Conservation (phyloP, 2,797 vertebrate genomes). For the Eulemur rubriventer region DNA sequence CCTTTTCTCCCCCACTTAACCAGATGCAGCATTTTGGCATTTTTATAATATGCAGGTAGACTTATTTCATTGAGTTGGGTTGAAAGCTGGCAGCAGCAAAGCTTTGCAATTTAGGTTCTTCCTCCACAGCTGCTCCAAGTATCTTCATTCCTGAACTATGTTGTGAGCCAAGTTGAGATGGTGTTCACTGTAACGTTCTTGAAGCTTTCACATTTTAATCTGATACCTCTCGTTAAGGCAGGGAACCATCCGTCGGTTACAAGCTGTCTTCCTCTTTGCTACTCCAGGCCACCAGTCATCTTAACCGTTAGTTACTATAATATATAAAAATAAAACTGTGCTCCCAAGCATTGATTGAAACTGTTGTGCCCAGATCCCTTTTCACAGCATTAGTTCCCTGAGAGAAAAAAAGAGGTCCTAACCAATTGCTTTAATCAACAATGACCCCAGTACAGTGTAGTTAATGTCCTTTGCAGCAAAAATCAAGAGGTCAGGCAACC, state of each 20-base stretch:
- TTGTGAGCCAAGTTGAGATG: neutral
- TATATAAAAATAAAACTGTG: constrained; percentile 55
- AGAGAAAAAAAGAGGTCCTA: constrained; percentile 52
- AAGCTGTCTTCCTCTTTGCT: constrained; percentile 19
- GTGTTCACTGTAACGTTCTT: neutral
- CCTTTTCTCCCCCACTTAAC: neutral
- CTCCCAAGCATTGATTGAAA: constrained; percentile 27
- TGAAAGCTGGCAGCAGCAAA: constrained; percentile 22
- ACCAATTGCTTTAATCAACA: neutral
- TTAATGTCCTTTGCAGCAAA: constrained; percentile 31
- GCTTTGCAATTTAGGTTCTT: constrained; percentile 24
- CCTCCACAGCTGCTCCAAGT: constrained; percentile 16
- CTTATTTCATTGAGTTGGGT: neutral
- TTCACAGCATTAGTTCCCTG: constrained; percentile 54
- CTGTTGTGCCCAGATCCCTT: neutral
- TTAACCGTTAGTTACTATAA: constrained; percentile 28
- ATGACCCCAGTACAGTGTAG: neutral
- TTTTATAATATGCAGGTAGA: neutral
- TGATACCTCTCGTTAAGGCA: constrained; percentile 32
- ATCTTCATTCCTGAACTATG: neutral
- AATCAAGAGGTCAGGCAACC: neutral
- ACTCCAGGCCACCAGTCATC: neutral
- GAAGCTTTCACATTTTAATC: constrained; percentile 19
- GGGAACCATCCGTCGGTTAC: constrained; percentile 14
- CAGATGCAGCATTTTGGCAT: constrained; percentile 43